Evolutionary conservation across 64 coral and sea anemone species (phyloP).

Genomic region (Montipora sp.): DNA sequence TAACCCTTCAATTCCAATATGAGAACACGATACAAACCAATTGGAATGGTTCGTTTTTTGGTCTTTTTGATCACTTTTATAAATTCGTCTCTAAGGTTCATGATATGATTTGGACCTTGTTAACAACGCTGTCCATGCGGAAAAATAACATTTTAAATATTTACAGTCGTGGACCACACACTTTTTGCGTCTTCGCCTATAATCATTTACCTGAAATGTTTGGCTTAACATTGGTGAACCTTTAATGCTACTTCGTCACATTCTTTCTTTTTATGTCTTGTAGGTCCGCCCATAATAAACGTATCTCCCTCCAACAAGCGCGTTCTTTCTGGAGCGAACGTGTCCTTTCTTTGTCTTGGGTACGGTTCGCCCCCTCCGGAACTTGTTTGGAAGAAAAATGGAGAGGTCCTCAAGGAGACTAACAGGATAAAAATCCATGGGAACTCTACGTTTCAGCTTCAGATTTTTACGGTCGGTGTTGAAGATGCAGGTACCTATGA

Average conservation of each 20-base stretch:
- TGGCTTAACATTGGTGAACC: too few relatives aligned
- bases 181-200: too few relatives aligned
- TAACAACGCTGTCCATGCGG: too few relatives aligned
- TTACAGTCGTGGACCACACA: too few relatives aligned
- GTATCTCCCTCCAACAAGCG: conserved; percentile 38
- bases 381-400: conserved; percentile 70
- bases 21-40: too few relatives aligned
- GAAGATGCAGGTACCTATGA: conserved; percentile 20
- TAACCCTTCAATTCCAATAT: too few relatives aligned
- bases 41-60: too few relatives aligned
- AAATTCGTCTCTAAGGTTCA: too few relatives aligned
- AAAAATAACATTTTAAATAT: too few relatives aligned
- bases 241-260: neutral
- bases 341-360: conserved; percentile 67
- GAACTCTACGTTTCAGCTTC: neutral
- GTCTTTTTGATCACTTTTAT: too few relatives aligned
- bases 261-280: neutral
- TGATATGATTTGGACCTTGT: too few relatives aligned
- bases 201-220: too few relatives aligned
- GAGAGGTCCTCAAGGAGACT: neutral
- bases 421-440: neutral
- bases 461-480: neutral
- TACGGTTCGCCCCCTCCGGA: conserved; percentile 54
- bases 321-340: conserved; percentile 73
- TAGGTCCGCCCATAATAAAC: conserved; percentile 71